phyloP scores from a whole-genome alignment of 1,140 invertebrate genomes.

The Sinella curviseta region DNA sequence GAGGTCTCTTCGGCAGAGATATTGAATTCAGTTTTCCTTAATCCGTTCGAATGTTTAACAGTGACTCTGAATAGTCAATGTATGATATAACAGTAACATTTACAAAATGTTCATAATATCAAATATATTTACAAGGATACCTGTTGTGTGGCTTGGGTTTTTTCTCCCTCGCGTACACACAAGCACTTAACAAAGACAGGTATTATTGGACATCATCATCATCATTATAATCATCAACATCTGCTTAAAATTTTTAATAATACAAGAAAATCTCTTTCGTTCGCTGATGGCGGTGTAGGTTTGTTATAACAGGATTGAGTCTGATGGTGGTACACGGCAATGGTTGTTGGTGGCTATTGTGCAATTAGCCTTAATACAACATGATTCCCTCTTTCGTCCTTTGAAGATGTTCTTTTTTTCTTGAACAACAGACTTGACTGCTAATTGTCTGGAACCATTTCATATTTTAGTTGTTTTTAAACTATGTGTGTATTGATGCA shows the following conservation, averaged over 20 bases:
- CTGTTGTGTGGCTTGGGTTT: no score
- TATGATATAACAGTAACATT: no score
- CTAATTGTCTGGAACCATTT: not conserved
- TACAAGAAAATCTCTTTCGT: not conserved
- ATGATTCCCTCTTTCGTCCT: not conserved
- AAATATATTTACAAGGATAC: no score
- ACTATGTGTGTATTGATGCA: not conserved
- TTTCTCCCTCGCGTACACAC: no score
- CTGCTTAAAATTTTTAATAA: constrained; percentile 19
- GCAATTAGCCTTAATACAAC: constrained; percentile 10
- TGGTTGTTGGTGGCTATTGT: not conserved
- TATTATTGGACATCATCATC: constrained; percentile 7
- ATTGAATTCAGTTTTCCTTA: no score
- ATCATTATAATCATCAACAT: not conserved
- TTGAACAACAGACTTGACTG: not conserved
- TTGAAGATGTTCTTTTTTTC: not conserved
- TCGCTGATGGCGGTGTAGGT: constrained; percentile 12
- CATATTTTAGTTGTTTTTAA: not conserved
- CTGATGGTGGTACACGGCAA: no score
- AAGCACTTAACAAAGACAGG: not conserved
- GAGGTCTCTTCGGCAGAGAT: no score
- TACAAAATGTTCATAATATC: no score
- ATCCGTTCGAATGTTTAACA: no score
- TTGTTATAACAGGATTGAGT: no score
- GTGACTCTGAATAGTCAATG: no score